These are phyloP conservation scores for Eupithecia subumbrata DNA, from an alignment of 2,888 invertebrate genomes.

Conservation along the genomic window DNA sequence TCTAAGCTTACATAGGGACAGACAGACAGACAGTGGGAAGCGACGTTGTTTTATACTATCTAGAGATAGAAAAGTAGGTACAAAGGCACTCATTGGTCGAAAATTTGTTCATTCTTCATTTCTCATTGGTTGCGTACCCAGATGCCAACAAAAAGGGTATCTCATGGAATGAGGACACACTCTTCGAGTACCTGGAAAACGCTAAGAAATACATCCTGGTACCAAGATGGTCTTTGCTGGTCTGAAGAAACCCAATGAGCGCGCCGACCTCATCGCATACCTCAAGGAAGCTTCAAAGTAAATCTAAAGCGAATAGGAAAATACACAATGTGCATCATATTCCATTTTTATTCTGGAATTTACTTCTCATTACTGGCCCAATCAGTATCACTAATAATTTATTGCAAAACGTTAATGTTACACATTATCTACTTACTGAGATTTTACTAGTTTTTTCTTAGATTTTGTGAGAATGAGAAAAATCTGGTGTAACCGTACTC, in stretches of 20 bases:
- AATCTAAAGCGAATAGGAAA: conserved; percentile 64
- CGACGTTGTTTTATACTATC: too few species aligned
- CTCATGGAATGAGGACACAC: conserved; percentile 96
- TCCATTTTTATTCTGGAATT: conserved; percentile 69
- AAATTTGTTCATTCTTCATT: too few species aligned
- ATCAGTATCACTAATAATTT: conserved; percentile 75
- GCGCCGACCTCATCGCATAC: conserved; percentile 97
- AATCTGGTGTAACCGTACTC: conserved; percentile 58
- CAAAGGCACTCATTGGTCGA: too few species aligned
- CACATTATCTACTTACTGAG: conserved; percentile 52
- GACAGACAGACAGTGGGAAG: too few species aligned
- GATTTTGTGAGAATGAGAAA: conserved; percentile 54
- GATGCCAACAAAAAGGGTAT: too few species aligned
- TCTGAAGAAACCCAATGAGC: conserved; percentile 96
- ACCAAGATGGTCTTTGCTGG: conserved; percentile 99
- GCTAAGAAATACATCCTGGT: conserved; percentile 99
- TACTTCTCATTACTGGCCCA: conserved; percentile 75
- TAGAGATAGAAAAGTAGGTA: too few species aligned
- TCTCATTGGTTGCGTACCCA: too few species aligned
- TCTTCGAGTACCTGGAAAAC: conserved; percentile 98
- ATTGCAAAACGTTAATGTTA: conserved; percentile 54
- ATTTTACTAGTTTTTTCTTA: conserved; percentile 41
- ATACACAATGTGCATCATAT: conserved; percentile 64
- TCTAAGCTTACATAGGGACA: too few species aligned
- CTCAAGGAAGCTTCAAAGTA: conserved; percentile 93